Evolutionary conservation across 2,888 invertebrate genomes (phyloP).

Genomic region (Criorhina ranunculi): DNA sequence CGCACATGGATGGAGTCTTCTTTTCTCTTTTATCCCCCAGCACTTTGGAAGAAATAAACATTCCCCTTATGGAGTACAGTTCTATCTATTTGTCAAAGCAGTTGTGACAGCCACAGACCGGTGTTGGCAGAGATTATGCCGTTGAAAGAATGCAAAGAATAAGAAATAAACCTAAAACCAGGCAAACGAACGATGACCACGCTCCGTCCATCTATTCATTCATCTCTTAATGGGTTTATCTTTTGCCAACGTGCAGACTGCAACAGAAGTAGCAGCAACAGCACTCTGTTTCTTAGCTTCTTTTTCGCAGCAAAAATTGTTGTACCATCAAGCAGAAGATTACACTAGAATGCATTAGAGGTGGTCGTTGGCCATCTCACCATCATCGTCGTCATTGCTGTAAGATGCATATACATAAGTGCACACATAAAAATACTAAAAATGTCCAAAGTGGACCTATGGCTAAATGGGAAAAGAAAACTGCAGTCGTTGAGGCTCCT

Average conservation of each 20-base stretch:
- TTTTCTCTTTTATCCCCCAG: neutral
- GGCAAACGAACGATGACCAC: constrained; percentile 1
- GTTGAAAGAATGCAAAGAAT: constrained; percentile 58
- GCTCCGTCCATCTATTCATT: constrained; percentile 61
- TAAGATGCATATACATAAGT: constrained; percentile 64
- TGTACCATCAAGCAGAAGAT: constrained; percentile 62
- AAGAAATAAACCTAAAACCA: constrained; percentile 18
- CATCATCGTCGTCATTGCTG: constrained; percentile 34
- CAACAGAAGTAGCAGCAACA: constrained; percentile 45
- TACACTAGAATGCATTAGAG: constrained; percentile 73
- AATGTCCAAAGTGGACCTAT: constrained; percentile 43
- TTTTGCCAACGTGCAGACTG: constrained; percentile 53
- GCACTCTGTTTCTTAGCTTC: constrained; percentile 10
- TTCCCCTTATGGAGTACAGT: constrained; percentile 61
- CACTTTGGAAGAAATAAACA: constrained; percentile 54
- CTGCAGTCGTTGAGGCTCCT: constrained; percentile 13
- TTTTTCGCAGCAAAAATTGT: constrained; percentile 59
- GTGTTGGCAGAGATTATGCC: constrained; percentile 55
- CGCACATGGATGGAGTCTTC: constrained; percentile 30
- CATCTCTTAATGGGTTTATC: constrained; percentile 76
- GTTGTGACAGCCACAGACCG: constrained; percentile 68
- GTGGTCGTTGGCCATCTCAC: constrained; percentile 63
- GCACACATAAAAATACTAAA: constrained; percentile 53
- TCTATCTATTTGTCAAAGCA: constrained; percentile 70
- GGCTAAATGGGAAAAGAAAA: constrained; percentile 37